Evolutionary conservation across 1,140 invertebrate species (phyloP), one percentile per base, ranked within the genome.

Genomic region (Magallana angulata): DNA sequence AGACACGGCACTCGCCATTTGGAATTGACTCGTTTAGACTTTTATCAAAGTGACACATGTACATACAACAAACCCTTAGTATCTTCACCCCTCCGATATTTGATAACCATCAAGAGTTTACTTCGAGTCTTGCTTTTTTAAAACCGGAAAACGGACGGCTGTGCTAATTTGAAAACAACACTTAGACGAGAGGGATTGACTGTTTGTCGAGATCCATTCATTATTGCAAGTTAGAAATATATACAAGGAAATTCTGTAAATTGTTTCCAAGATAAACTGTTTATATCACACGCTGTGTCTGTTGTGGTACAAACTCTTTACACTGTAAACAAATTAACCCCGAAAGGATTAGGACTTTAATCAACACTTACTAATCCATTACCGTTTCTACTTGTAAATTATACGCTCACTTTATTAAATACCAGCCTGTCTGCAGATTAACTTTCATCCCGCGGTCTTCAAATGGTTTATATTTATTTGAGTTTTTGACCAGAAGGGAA

Each of bases 221-320:
- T 76, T 76, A 76, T 76, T 76, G 68, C 68, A 76, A 76, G 68
- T 76, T 76, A 76, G 68, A 76, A 76, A 76, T 76, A 76, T 76
- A 76, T 30, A 76, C 68, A 76, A 11, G 36, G 68, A 76, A 76
- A 76, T 76, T 76, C 68, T 76, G 68, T 76, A 76, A 76, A 76
- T 76, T 76, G 68, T 76, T 76, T 76, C 68, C 68, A 76, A 76
- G 68, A 76, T 76, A 76, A 76, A 76, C 30, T 76, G 68, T 76
- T 76, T 76, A 76, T 76, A 76, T 76, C 68, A 76, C 68, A 76
- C 30, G 68, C 68, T 76, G 68, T 24, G 68, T 12, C 68, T 76
- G 68, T 76, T 76, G 68, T 76, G 7, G 68, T 30, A 76, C 68
- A 76, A 76, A 30, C 68, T 76, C 68, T 76, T 30, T 30, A 76